These are phyloP conservation scores for Carlito syrichta DNA, from an alignment of 2,113 vertebrate species.

Conservation along the genomic window DNA sequence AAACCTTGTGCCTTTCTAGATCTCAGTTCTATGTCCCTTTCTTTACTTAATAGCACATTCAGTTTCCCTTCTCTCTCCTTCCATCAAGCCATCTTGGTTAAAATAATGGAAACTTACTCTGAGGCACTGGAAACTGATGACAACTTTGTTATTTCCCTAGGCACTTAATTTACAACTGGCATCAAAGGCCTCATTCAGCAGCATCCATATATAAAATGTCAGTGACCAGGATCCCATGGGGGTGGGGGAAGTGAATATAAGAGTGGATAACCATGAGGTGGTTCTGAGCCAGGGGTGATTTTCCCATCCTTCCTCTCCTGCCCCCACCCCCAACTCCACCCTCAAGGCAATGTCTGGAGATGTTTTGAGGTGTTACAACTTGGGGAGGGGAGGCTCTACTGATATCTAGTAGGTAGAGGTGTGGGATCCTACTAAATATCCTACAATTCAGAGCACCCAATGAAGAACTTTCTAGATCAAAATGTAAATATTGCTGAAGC, in stretches of 20 bases:
- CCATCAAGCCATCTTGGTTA: not conserved
- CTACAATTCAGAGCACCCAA: not conserved
- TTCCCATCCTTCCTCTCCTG: no score
- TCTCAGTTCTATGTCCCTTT: not conserved
- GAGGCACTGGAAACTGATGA: not conserved
- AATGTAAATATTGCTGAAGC: not conserved
- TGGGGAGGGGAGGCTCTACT: not conserved
- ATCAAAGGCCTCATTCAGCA: not conserved
- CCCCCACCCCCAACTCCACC: accelerated
- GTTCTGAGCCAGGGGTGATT: not conserved
- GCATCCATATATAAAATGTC: not conserved
- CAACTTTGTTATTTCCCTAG: not conserved
- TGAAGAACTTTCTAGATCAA: not conserved
- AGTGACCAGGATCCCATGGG: not conserved
- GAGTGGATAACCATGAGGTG: not conserved
- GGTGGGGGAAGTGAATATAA: not conserved
- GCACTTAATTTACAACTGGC: not conserved
- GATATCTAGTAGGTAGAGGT: not conserved
- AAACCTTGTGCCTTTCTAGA: not conserved
- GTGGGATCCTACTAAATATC: not conserved
- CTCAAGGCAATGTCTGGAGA: not conserved
- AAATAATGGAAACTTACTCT: not conserved
- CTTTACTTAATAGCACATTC: not conserved
- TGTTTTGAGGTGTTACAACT: not conserved
- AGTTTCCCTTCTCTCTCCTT: not conserved